Evolutionary conservation across 2,797 vertebrate genomes (phyloP).

Genomic region (Paguma larvata): DNA sequence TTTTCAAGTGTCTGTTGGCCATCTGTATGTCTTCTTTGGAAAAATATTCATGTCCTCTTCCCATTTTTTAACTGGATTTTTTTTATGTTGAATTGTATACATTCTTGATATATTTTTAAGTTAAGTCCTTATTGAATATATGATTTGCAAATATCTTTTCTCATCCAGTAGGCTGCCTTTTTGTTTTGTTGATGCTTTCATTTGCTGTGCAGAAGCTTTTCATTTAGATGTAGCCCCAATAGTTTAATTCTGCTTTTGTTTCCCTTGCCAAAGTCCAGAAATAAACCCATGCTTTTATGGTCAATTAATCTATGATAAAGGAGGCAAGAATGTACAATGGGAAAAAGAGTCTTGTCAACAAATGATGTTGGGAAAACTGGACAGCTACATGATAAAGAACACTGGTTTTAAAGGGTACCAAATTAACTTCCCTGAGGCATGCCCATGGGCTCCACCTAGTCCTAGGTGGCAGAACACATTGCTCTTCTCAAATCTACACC

Average conservation of each 20-base stretch:
- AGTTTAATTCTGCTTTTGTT: not conserved
- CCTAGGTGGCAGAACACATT: not conserved
- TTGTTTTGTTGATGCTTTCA: not conserved
- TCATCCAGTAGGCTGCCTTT: not conserved
- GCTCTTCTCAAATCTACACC: not conserved
- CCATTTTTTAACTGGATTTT: not conserved
- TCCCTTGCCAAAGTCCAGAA: not conserved
- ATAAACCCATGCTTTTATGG: not conserved
- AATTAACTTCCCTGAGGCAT: not conserved
- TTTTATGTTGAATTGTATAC: not conserved
- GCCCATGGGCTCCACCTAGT: too few relatives aligned
- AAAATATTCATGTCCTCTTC: not conserved
- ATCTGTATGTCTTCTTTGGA: not conserved
- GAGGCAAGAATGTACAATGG: not conserved
- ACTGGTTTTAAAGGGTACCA: not conserved
- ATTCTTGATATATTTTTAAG: not conserved
- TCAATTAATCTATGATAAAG: not conserved
- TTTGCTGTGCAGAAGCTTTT: not conserved
- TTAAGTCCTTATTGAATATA: not conserved
- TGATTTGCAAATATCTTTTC: not conserved
- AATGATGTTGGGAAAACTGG: not conserved
- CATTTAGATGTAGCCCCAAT: not conserved
- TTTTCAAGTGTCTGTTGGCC: not conserved
- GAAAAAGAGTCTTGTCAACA: not conserved
- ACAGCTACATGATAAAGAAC: conserved; percentile 11